Evolutionary conservation across 2,797 vertebrate genomes (phyloP), one percentile per base, ranked within the genome.

Genomic region (Galagoides demidoff): DNA sequence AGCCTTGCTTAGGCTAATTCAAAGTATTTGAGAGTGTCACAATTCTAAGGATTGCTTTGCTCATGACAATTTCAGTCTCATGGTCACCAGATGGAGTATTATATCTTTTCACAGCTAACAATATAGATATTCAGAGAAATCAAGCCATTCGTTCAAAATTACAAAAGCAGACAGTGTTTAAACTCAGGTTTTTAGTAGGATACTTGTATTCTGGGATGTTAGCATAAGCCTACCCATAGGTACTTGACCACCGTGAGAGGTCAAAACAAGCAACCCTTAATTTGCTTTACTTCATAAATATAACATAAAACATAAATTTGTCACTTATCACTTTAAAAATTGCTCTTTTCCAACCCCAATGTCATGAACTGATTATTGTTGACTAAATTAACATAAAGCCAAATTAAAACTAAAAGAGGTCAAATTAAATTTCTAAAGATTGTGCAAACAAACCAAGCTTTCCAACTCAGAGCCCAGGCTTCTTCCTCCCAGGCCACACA

Each of bases 351-450:
- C 55, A 20, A 64, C 23, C 1, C 43, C 25, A 10, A 68, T 19
- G 23, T 16, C 22, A 11, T 64, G 76, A 70, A 71, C 23, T 61
- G 63, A 7, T 52, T 85, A 7, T 52, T 85, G 19, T 71, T 92
- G 49, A 77, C 1, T 20, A 71, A 76, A 87, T 73, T 76, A 77
- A 77, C 61, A 94, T 77, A 34, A 85, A 68, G 45, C 5, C 82
- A 94, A 90, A 61, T 27, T 52, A 89, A 92, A 71, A 79, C 8
- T 70, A 85, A 85, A 89, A 89, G 76, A 66, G 5, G 17, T 61
- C 77, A 93, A 52, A 59, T 34, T 63, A 63, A 25, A 45, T 19
- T 9, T 94, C 22, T 79, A 31, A 85, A 64, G 12, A 34, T 79
- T 23, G 68, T 20, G 27, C 2, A 83, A 61, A 13, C 73, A 66